phyloP scores from a whole-genome alignment of 2,113 vertebrate species.

The Holacanthus passer region DNA sequence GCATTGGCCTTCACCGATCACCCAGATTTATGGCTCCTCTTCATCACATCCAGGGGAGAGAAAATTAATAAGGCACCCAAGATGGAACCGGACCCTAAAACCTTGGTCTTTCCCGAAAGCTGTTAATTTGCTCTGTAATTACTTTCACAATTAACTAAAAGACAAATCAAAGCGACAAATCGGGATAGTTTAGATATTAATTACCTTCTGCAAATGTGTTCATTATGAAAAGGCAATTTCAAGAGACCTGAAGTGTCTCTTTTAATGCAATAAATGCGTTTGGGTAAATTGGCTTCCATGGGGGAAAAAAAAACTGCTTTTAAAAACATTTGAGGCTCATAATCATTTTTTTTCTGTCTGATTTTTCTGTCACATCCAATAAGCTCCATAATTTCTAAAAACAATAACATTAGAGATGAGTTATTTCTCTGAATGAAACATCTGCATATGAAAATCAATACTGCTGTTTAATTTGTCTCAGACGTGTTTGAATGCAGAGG shows the following conservation, averaged over 20 bases:
- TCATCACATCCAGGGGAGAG: constrained; percentile 96
- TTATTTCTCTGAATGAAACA: constrained; percentile 9
- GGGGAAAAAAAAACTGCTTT: constrained; percentile 69
- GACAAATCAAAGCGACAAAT: constrained; percentile 99
- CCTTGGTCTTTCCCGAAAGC: constrained; percentile 94
- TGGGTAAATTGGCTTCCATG: constrained; percentile 67
- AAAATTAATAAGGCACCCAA: constrained; percentile 95
- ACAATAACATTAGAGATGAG: constrained; percentile 18
- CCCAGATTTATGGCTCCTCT: constrained; percentile 97
- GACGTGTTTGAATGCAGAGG: constrained; percentile 81
- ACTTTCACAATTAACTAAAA: constrained; percentile 99
- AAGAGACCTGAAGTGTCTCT: constrained; percentile 89
- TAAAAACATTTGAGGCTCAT: constrained; percentile 71
- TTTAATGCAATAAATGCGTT: constrained; percentile 91
- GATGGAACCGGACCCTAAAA: constrained; percentile 92
- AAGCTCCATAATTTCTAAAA: constrained; percentile 14
- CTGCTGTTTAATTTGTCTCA: constrained; percentile 46
- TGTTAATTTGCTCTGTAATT: constrained; percentile 98
- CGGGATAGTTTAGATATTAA: constrained; percentile 97
- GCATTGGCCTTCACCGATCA: constrained; percentile 98
- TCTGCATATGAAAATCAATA: constrained; percentile 37
- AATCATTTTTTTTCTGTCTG: constrained; percentile 52
- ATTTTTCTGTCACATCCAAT: constrained; percentile 22
- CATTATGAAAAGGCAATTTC: constrained; percentile 97
- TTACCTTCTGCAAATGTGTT: constrained; percentile 94